Evolutionary conservation across 2,797 vertebrate species (phyloP), one percentile per base, ranked within the genome.

Genomic region (Acanthurus leucopareius): DNA sequence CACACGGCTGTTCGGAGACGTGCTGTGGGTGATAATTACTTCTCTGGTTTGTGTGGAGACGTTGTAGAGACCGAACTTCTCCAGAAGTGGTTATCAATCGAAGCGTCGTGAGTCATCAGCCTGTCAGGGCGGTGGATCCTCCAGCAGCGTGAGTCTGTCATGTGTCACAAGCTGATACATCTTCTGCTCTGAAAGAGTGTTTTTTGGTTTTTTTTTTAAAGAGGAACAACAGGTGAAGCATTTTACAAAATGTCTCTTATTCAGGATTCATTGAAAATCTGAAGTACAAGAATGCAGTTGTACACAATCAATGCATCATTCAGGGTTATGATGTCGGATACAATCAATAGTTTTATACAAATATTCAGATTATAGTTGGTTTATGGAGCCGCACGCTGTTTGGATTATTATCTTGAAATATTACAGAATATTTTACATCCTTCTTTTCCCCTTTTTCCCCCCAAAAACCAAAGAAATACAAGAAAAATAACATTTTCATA

Each of bases 121-220:
- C 70, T 69, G 65, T 80, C 65, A 45, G 83, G 71, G 78, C 85
- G 22, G 77, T 92, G 88, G 92, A 92, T 92, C 83, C 80, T 79
- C 22, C 64, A 45, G 83, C 86, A 59, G 82, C 25, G 68, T 80
- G 82, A 88, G 87, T 87, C 85, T 88, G 86, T 90, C 87, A 83
- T 80, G 69, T 88, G 88, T 89, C 86, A 87, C 64, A 72, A 80
- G 85, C 72, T 86, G 80, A 86, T 87, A 81, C 76, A 77, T 89
- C 69, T 62, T 52, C 65, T 59, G 45, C 59, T 14, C 35, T 66
- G 42, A 35, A 15, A 11, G 2, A 20, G 60, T 19, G 59, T 81
- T 67, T 64, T 63, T 69, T 65, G 13, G n/a, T 25, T 25, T 25
- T 25, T 25, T 25, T 25, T 25, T 25, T 25, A 85, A 60, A 83